Conservation (phyloP, 2,888 invertebrate genomes). For the Eupeodes latifasciatus region DNA sequence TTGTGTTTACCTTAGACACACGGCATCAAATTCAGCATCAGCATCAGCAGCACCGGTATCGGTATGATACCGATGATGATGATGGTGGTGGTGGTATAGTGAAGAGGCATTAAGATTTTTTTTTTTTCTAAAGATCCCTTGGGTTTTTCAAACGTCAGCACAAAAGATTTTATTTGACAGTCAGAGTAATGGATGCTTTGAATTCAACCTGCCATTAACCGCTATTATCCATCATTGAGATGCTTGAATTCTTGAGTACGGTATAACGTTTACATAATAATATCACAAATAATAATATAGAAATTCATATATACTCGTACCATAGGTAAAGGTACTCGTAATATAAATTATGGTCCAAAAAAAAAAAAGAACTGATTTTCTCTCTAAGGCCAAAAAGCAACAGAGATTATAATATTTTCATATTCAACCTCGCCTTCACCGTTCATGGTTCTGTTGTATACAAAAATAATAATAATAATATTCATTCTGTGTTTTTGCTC, state of each 20-base stretch:
- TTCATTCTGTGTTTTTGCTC: slow-evolving; percentile 19
- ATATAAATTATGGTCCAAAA: neutral
- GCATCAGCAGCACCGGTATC: too few species aligned
- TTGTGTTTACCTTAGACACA: slow-evolving; percentile 35
- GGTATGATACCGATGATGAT: too few species aligned
- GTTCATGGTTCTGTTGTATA: neutral
- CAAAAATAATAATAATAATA: slow-evolving; percentile 17
- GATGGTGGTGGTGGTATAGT: too few species aligned
- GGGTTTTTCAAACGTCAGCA: slow-evolving; percentile 33
- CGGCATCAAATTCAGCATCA: neutral
- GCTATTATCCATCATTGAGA: slow-evolving; percentile 35
- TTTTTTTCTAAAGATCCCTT: slow-evolving; percentile 8
- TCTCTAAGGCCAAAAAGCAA: slow-evolving; percentile 8
- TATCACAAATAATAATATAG: slow-evolving; percentile 5
- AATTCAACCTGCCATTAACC: slow-evolving; percentile 48
- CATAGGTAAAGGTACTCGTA: neutral
- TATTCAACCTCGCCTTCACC: neutral
- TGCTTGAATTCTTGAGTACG: slow-evolving; percentile 63
- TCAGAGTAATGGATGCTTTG: slow-evolving; percentile 56
- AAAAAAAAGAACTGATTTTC: slow-evolving; percentile 1
- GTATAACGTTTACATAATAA: slow-evolving; percentile 51
- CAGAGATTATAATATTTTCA: neutral
- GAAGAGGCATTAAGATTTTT: neutral
- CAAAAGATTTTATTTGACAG: slow-evolving; percentile 52
- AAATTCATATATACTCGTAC: neutral